A percentile compares a stretch with the other conserved stretches of the same genome.
These are phyloP conservation scores for Cataglyphis cursor DNA, from an alignment of 2,888 invertebrate genomes.

Conservation along the genomic window DNA sequence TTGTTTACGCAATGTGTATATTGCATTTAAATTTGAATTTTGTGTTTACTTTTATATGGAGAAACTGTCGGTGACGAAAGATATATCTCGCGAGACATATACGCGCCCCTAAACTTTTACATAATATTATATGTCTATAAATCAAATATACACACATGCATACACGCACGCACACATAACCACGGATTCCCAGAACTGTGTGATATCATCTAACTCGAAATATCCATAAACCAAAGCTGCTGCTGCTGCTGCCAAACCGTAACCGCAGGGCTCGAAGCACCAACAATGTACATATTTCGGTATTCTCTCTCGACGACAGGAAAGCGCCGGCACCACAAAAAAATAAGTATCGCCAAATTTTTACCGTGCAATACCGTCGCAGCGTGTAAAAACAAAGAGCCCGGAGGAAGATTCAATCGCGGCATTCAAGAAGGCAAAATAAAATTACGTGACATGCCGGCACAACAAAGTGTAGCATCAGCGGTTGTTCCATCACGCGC, in stretches of 20 bases:
- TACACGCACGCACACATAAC: not conserved
- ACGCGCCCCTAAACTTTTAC: not conserved
- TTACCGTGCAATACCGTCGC: slow-evolving; percentile 53
- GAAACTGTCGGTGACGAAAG: not conserved
- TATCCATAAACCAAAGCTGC: slow-evolving; percentile 51
- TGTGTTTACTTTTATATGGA: not conserved
- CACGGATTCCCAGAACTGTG: slow-evolving; percentile 32
- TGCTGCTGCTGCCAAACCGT: slow-evolving; percentile 43
- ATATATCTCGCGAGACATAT: not conserved
- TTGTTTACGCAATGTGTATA: not conserved
- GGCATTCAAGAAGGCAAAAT: slow-evolving; percentile 64
- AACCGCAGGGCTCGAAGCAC: slow-evolving; percentile 55
- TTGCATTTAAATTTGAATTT: not conserved
- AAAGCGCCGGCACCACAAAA: slow-evolving; percentile 50
- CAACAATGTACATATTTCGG: slow-evolving; percentile 54
- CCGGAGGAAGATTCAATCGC: slow-evolving; percentile 56
- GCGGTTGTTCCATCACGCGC: slow-evolving; percentile 81
- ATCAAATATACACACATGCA: slow-evolving; percentile 12
- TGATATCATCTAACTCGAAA: slow-evolving; percentile 54
- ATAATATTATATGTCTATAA: slow-evolving; percentile 25
- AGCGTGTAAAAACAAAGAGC: slow-evolving; percentile 52
- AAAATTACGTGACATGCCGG: slow-evolving; percentile 75
- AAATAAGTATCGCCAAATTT: slow-evolving; percentile 58
- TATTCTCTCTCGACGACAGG: slow-evolving; percentile 48
- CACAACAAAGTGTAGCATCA: slow-evolving; percentile 81